phyloP scores from a whole-genome alignment of 1,140 invertebrate genomes.

The Dysdera silvatica region DNA sequence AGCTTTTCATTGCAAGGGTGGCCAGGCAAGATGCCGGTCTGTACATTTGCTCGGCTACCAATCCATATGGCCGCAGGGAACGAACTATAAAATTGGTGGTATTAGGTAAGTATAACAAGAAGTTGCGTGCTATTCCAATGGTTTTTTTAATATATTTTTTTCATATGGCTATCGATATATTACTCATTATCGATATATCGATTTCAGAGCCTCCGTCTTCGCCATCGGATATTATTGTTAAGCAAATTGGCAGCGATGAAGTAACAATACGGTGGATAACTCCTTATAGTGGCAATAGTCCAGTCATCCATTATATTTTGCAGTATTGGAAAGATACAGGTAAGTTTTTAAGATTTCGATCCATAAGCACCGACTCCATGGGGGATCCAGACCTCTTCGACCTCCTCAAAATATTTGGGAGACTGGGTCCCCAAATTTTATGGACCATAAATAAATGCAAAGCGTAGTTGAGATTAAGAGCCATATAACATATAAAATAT shows the following conservation, averaged over 20 bases:
- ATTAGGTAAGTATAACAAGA: slow-evolving; percentile 56
- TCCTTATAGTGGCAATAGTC: slow-evolving; percentile 92
- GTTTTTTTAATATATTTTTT: neutral
- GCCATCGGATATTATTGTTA: slow-evolving; percentile 77
- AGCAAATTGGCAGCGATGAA: slow-evolving; percentile 80
- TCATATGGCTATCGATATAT: neutral
- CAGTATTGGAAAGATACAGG: slow-evolving; percentile 87
- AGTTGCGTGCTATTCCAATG: neutral
- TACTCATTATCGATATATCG: neutral
- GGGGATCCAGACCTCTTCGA: neutral
- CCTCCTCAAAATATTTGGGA: too few species aligned
- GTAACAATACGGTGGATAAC: slow-evolving; percentile 85
- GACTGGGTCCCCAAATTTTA: too few species aligned
- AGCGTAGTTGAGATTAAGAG: too few species aligned
- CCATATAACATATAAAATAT: too few species aligned
- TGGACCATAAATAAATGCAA: too few species aligned
- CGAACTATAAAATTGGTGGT: slow-evolving; percentile 83
- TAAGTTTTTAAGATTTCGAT: slow-evolving; percentile 34
- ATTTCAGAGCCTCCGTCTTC: slow-evolving; percentile 80
- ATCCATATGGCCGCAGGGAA: slow-evolving; percentile 79
- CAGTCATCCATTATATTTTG: slow-evolving; percentile 80
- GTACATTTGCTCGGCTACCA: slow-evolving; percentile 77
- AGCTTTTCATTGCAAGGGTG: slow-evolving; percentile 73
- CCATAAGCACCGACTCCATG: neutral
- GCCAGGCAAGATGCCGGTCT: slow-evolving; percentile 78